Evolutionary conservation across 64 coral and sea anemone genomes (phyloP), one percentile per base, ranked within the genome.

Genomic region (Orbicella faveolata): DNA sequence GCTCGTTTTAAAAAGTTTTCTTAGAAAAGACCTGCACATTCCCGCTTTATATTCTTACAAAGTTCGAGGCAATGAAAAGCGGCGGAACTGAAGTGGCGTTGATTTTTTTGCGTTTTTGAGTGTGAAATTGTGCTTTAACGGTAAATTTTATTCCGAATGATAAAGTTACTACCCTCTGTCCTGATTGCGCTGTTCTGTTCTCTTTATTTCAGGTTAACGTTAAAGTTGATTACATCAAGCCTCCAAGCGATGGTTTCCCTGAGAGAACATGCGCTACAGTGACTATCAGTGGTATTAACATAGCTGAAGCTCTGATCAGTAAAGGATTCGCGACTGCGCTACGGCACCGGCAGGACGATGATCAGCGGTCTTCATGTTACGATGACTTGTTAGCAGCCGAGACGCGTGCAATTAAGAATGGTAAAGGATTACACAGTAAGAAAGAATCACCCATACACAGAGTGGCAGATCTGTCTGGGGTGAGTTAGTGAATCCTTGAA

Each of bases 301-400:
- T 98, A 23, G 96, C 93, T 3, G 96, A 98, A 37, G 96, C 96
- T 63, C 83, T 98, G 14, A 93, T 98, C 84, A 95, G 93, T 63
- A 98, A 93, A 93, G 96, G 93, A 19, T 95, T 98, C 87, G 96
- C 94, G 17, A 98, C 96, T 15, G 93, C 93, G 39, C 48, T 98
- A 35, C 93, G 96, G 66, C 96, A 95, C 67, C 78, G 93, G 80
- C 96, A 98, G 61, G 96, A 98, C 83, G 96, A 98, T 79, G 96
- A 98, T 75, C 93, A 95, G 37, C 80, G 96, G n/a, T 98, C 96
- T 74, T 98, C 96, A 34, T 92, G 90, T 73, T 98, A 98, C 73
- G 96, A 98, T 83, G 96, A 98, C 33, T 36, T 98, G 77, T 34
- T 98, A 39, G 84, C 88, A 16, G 96, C 96, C 18, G 96, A 98